phyloP scores from a whole-genome alignment of 2,797 vertebrate genomes.

The Onychomys arenicola region DNA sequence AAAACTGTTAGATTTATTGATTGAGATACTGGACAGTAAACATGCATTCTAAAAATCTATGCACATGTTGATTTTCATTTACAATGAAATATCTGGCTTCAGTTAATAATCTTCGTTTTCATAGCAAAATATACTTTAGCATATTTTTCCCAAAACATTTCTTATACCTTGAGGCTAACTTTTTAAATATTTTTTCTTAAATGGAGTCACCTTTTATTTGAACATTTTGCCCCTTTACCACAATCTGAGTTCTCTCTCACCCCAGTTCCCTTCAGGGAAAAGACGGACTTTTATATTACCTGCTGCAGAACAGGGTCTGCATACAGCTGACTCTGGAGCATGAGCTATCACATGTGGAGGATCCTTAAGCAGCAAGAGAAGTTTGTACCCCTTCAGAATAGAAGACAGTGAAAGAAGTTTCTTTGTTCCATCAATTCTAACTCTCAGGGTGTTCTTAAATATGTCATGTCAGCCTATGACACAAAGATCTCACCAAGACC shows the following conservation, averaged over 20 bases:
- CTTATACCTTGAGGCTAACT: background rate
- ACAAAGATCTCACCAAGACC: background rate
- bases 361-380: background rate
- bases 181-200: background rate
- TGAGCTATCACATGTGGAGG: rapidly evolving
- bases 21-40: background rate
- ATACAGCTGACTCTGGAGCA: rapidly evolving
- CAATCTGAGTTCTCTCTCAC: background rate
- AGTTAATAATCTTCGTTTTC: background rate
- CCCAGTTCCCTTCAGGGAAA: background rate
- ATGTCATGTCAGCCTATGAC: background rate
- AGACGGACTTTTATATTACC: background rate
- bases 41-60: background rate
- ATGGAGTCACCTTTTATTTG: background rate
- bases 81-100: background rate
- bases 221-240: background rate
- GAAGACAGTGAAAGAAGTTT: background rate
- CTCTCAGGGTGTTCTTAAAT: background rate
- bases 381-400: background rate
- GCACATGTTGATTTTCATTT: background rate
- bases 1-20: background rate
- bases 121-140: background rate
- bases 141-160: background rate
- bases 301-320: background rate
- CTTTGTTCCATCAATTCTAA: background rate